phyloP scores from a whole-genome alignment of 2,113 vertebrate species.

The Bambusicola thoracicus region DNA sequence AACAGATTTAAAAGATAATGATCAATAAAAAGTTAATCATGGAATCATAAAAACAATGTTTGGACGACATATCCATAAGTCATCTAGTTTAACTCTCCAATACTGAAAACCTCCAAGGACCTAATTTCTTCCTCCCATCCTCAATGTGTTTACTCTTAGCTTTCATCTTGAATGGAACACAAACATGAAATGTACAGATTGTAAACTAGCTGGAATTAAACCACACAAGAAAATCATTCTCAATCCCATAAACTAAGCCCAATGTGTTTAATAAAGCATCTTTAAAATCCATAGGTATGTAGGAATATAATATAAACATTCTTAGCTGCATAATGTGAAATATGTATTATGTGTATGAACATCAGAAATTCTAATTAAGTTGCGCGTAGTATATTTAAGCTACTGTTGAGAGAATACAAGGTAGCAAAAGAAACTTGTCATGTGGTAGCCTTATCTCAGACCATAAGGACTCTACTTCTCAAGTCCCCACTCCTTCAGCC shows the following conservation, averaged over 20 bases:
- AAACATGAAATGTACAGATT: background rate
- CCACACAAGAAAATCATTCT: background rate
- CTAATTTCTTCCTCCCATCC: background rate
- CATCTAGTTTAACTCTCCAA: background rate
- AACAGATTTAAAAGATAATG: background rate
- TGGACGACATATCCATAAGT: background rate
- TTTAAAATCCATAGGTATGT: background rate
- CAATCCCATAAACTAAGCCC: background rate
- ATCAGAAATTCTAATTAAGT: background rate
- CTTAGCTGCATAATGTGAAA: background rate
- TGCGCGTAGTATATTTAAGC: background rate
- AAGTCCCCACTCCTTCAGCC: background rate
- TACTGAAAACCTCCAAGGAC: background rate
- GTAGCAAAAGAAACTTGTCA: background rate
- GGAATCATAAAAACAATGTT: background rate
- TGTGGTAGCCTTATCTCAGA: background rate
- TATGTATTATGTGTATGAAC: background rate
- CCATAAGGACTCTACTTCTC: background rate
- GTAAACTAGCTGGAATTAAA: background rate
- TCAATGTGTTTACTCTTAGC: background rate
- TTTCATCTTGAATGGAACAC: background rate
- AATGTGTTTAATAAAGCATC: background rate
- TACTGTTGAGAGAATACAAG: background rate
- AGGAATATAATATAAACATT: background rate
- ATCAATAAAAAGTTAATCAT: background rate